These are phyloP conservation scores for Myiopsitta monachus DNA, from an alignment of 2,113 vertebrate species.

Conservation along the genomic window DNA sequence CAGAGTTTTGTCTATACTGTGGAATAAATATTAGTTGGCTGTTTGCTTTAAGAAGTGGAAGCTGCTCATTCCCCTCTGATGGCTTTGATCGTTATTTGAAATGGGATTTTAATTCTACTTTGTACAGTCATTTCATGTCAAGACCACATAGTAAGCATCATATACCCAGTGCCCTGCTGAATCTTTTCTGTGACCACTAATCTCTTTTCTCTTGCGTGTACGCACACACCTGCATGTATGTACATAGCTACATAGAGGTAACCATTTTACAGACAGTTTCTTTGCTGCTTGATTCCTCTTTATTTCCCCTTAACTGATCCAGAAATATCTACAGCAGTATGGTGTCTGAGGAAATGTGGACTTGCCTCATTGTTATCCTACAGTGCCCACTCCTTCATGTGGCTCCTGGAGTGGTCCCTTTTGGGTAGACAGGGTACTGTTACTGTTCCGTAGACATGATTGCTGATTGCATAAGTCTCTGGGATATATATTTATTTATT, in stretches of 20 bases:
- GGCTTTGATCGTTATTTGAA: constrained; percentile 51
- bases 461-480: not conserved
- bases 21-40: constrained; percentile 75
- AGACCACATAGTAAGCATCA: not conserved
- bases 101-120: constrained; percentile 17
- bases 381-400: not conserved
- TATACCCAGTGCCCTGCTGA: not conserved
- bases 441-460: not conserved
- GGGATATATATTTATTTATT: not conserved
- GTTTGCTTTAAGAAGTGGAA: constrained; percentile 67
- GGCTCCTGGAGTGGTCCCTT: not conserved
- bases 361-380: not conserved
- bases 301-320: not conserved
- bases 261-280: not conserved
- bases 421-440: not conserved
- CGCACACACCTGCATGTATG: not conserved
- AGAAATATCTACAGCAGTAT: not conserved
- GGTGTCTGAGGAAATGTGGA: not conserved
- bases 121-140: not conserved
- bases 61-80: constrained; percentile 5
- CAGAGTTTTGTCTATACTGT: constrained; percentile 72
- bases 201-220: not conserved
- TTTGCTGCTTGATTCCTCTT: not conserved
- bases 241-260: not conserved
- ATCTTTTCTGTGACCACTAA: not conserved